Base-by-base conservation (phyloP, 2,797 vertebrate genomes). In the Microctenopoma stevenorrisi region DNA sequence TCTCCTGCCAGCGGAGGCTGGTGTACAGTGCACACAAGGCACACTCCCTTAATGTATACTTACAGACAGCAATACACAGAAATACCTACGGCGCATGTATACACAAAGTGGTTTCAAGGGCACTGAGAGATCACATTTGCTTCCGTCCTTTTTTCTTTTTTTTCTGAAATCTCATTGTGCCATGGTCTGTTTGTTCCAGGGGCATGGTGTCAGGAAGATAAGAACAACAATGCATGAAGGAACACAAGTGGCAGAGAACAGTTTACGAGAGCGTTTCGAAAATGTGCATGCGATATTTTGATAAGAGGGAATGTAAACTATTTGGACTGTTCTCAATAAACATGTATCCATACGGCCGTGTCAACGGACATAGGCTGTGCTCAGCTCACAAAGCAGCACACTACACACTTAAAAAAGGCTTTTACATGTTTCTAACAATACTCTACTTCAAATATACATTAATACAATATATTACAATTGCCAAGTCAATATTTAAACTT, bases 161-260 rank as follows among this genome's bases (percentile, higher is more conserved):
- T 22, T 22, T 22, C 22, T 22, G 22, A 22, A 73, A 79, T 79
- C 65, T 82, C 78, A 84, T 90, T 90, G 87, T 88, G 86, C 78
- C 61, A 3, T 15, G 35, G 65, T 65, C 49, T 82, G 82, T 89
- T 90, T 87, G 81, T 87, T 74, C 60, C 81, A 76, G 79, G 74
- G 82, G 58, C 76, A 88, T 76, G 86, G 76, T 88, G 86, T 91
- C 86, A 88, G 79, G 54, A 71, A 87, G 88, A 91, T 91, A 91
- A 91, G 89, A 70, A 71, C 67, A 74, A 89, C 89, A 91, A 89
- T 90, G 82, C 67, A 60, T 0, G 44, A 74, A 71, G 75, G 68
- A 82, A 73, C 60, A 51, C 60, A 14, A 84, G 79, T 61, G 72
- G 74, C 77, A 74, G 44, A 64, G 49, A 84, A 86, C 80, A 81